Evolutionary conservation across 2,797 vertebrate species (phyloP).

Genomic region (Loriculus beryllinus): DNA sequence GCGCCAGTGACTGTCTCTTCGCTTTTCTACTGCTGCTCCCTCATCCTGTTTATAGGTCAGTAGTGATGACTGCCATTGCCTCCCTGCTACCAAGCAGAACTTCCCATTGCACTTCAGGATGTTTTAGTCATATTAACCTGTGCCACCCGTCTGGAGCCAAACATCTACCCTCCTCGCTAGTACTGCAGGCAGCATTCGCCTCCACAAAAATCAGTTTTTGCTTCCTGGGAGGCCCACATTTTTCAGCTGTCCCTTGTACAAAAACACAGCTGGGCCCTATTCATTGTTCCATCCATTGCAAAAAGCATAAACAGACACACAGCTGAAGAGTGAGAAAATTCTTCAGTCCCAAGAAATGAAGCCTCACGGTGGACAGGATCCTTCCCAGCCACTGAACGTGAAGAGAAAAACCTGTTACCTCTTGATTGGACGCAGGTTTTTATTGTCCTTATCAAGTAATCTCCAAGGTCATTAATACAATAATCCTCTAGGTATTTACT

Average conservation of each 20-base stretch:
- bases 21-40: conserved; percentile 58
- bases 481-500: neutral
- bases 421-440: neutral
- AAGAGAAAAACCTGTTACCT: neutral
- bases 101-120: conserved; percentile 61
- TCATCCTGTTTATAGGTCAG: conserved; percentile 77
- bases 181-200: neutral
- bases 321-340: neutral
- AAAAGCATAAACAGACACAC: neutral
- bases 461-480: neutral
- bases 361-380: neutral
- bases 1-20: conserved; percentile 55
- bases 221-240: neutral
- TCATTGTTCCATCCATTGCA: neutral
- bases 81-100: neutral
- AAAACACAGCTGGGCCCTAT: neutral
- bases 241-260: neutral
- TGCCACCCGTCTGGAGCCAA: conserved; percentile 48
- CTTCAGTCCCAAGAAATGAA: neutral
- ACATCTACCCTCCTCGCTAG: neutral
- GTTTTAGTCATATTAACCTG: conserved; percentile 50
- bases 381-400: fast-evolving
- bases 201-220: neutral
- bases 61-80: neutral
- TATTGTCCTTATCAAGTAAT: neutral